phyloP scores from a whole-genome alignment of 2,797 vertebrate species.

The Melanotaenia parkinsoni region DNA sequence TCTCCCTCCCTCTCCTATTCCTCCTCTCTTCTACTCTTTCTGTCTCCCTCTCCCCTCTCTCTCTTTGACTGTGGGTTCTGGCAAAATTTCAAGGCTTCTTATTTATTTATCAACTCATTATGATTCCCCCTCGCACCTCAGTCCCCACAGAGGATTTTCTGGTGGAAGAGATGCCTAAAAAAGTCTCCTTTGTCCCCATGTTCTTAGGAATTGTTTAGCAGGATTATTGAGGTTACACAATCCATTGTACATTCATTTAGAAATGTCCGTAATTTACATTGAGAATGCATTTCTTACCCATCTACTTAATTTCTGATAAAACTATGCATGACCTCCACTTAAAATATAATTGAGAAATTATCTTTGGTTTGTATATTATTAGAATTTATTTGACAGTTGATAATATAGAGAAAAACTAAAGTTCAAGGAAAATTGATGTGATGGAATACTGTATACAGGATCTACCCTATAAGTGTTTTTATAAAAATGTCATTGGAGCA shows the following conservation, averaged over 20 bases:
- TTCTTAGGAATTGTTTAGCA: constrained; percentile 73
- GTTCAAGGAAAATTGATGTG: constrained; percentile 17
- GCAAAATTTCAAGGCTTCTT: constrained; percentile 71
- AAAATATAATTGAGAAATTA: constrained; percentile 32
- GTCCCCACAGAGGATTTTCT: constrained; percentile 55
- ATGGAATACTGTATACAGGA: neutral
- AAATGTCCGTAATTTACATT: constrained; percentile 64
- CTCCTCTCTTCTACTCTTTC: constrained; percentile 37
- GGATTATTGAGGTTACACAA: constrained; percentile 72
- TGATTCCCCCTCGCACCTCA: constrained; percentile 62
- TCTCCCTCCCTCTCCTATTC: constrained; percentile 34
- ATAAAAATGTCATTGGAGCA: neutral
- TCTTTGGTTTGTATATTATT: constrained; percentile 33
- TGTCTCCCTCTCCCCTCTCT: constrained; percentile 36
- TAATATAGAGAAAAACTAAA: constrained; percentile 27
- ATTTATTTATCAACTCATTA: constrained; percentile 80
- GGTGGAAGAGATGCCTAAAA: constrained; percentile 60
- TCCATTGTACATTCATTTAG: constrained; percentile 63
- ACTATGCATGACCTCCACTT: constrained; percentile 56
- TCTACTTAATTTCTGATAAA: constrained; percentile 63
- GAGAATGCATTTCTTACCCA: constrained; percentile 50
- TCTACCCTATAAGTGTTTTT: constrained; percentile 2
- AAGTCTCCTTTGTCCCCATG: constrained; percentile 68
- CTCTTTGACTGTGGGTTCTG: constrained; percentile 57
- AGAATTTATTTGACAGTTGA: constrained; percentile 58